Base-by-base conservation (phyloP, 2,888 invertebrate species). In the Tiliacea citrago region DNA sequence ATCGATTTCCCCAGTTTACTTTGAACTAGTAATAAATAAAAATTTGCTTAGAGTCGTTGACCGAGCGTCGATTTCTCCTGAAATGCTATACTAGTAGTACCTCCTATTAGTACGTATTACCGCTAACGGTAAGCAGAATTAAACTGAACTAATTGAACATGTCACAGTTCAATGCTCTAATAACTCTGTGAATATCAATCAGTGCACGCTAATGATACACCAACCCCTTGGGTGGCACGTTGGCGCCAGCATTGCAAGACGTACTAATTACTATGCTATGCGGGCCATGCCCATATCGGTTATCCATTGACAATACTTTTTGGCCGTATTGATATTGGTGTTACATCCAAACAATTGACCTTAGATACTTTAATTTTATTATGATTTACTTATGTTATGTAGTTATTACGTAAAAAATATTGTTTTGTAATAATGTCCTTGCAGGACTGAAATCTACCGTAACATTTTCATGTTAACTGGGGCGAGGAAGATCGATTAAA, bases 141-240 rank as follows among this genome's bases (percentile, higher is more conserved):
- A n/a, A n/a, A n/a, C n/a, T n/a, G n/a, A n/a, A 89, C 84, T 93
- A 93, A 94, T 93, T 88, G 87, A 77, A 87, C 84, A 77, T 92
- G 94, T 94, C 92, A 94, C 93, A 95, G 93, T 94, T 95, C 93
- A 93, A 91, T 93, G 95, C 93, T 93, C 93, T 88, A 92, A 92
- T 95, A 93, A 93, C 88, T 90, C 83, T 63, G 79, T 74, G 83
- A 78, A 86, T 87, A 88, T 82, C 84, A 90, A 91, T 93, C 88
- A 90, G 79, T 75, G 77, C 84, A 83, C 81, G 84, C 82, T 89
- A 83, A 82, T 79, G 18, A 82, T 79, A 62, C 7, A 49, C 51
- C 49, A 68, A 70, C 49, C 65, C 61, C 61, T 51, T 66, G n/a
- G 73, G 65, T 24, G 62, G 77, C 74, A 81, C 45, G 21, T 83